phyloP scores from a whole-genome alignment of 2,888 invertebrate genomes.

The Drosophila siamana region DNA sequence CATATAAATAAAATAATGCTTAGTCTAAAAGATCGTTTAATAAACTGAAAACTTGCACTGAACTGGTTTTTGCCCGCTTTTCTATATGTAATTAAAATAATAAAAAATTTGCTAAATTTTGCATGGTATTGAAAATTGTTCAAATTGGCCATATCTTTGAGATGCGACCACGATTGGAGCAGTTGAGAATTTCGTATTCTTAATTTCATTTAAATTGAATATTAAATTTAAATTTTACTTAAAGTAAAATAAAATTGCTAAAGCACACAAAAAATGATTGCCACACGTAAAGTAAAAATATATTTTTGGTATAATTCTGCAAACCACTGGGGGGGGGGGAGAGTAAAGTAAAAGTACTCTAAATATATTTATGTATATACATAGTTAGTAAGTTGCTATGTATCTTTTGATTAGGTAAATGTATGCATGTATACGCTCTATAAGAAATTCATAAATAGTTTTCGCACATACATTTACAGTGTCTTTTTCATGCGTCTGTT shows the following conservation, averaged over 20 bases:
- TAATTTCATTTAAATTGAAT: slow-evolving; percentile 36
- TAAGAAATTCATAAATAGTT: slow-evolving; percentile 69
- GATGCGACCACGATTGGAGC: slow-evolving; percentile 46
- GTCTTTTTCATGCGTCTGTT: slow-evolving; percentile 45
- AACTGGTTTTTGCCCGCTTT: slow-evolving; percentile 63
- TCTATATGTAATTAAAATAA: slow-evolving; percentile 43
- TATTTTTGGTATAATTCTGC: slow-evolving; percentile 82
- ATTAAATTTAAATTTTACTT: slow-evolving; percentile 70
- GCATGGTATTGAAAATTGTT: slow-evolving; percentile 33
- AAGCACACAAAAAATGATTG: slow-evolving; percentile 81
- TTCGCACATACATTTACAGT: slow-evolving; percentile 69
- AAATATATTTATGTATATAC: slow-evolving; percentile 51
- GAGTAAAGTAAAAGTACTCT: slow-evolving; percentile 71
- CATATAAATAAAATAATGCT: slow-evolving; percentile 80
- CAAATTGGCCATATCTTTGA: slow-evolving; percentile 61
- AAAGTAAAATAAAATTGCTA: slow-evolving; percentile 76
- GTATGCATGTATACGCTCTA: slow-evolving; percentile 39
- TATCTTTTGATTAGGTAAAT: slow-evolving; percentile 26
- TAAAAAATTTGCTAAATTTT: slow-evolving; percentile 80
- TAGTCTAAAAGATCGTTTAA: slow-evolving; percentile 69
- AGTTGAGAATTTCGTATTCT: slow-evolving; percentile 45
- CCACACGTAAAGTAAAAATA: slow-evolving; percentile 80
- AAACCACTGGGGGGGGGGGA: slow-evolving; percentile 75
- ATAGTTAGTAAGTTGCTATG: slow-evolving; percentile 36
- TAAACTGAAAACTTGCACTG: slow-evolving; percentile 74